Base-by-base conservation (phyloP, 2,113 vertebrate genomes). In the Arothron firmamentum region DNA sequence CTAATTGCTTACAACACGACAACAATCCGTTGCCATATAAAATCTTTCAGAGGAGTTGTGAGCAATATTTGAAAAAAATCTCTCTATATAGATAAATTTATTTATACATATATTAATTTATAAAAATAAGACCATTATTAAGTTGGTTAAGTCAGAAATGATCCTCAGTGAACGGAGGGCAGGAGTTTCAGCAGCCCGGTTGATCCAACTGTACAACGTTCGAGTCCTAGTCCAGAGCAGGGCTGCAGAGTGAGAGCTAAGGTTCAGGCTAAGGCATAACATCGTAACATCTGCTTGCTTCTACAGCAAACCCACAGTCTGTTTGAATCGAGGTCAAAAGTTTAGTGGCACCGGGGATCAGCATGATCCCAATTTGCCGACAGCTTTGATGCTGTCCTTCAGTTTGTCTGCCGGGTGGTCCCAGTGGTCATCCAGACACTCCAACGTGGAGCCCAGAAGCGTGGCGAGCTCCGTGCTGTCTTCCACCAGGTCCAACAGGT, bases 401-500 rank as follows among this genome's bases (percentile, higher is more conserved):
- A 87, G 68, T 63, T 67, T 81, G 78, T 88, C 85, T 57, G 59
- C 74, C 0, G 68, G 63, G 52, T 72, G 79, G 18, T 88, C 88
- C 88, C 88, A 90, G 77, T 74, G 83, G 81, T 87, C 82, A 12
- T 90, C 89, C 61, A 96, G 72, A 88, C 92, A 95, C 87, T 96
- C 93, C 72, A 97, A 75, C 1, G 93, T 91, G 65, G 94, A 95
- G 72, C 95, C 94, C 3, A 98, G 91, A 71, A 94, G 88, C 14
- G 92, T 91, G 72, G 94, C 94, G 68, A 98, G 91, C 84, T 98
- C 94, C 0, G 86, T 91, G 15, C 94, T 94, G 81, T 94, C 94
- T 78, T 98, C 94, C 13, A 98, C 94, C 87, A 98, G 91, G 81
- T 98, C 94, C 79, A 97, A 81, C 57, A 95, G 90, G 83, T 96